Conservation (phyloP, 2,888 invertebrate species). For the Ganaspis brasiliensis region DNA sequence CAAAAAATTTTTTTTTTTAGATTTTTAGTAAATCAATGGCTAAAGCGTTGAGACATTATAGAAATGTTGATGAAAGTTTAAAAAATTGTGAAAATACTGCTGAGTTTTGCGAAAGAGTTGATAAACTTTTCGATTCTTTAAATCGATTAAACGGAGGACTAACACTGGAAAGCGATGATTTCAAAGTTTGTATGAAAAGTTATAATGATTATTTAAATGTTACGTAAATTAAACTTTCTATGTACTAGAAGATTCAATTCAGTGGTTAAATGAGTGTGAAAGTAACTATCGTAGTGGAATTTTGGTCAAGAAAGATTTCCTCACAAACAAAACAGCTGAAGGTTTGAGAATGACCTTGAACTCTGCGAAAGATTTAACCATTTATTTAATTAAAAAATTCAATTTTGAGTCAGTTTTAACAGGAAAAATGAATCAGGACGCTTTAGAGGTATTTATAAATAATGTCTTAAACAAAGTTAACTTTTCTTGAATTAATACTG, state of each 20-base stretch:
- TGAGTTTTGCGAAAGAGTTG: too few species aligned
- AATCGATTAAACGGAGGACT: slow-evolving; percentile 47
- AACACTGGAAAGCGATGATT: slow-evolving; percentile 46
- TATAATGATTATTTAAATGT: too few species aligned
- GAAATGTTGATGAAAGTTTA: slow-evolving; percentile 32
- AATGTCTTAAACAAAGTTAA: not conserved
- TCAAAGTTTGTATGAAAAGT: slow-evolving; percentile 23
- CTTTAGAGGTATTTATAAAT: slow-evolving; percentile 57
- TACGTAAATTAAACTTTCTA: slow-evolving; percentile 42
- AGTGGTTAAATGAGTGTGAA: slow-evolving; percentile 55
- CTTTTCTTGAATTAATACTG: not conserved
- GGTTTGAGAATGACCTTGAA: slow-evolving; percentile 56
- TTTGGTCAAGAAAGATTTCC: slow-evolving; percentile 50
- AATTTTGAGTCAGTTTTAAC: slow-evolving; percentile 53
- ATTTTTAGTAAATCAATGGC: slow-evolving; percentile 45
- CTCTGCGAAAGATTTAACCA: slow-evolving; percentile 54
- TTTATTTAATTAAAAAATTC: slow-evolving; percentile 52
- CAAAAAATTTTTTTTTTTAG: slow-evolving; percentile 17
- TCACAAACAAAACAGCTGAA: slow-evolving; percentile 58
- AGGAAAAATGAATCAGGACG: slow-evolving; percentile 62
- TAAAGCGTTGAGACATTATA: slow-evolving; percentile 22
- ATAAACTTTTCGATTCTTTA: slow-evolving; percentile 45
- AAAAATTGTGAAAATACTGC: slow-evolving; percentile 49
- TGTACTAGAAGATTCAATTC: slow-evolving; percentile 42
- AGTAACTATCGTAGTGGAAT: slow-evolving; percentile 45